These are phyloP conservation scores for Drosophila fungiperda DNA, from an alignment of 2,888 invertebrate genomes.

Conservation along the genomic window DNA sequence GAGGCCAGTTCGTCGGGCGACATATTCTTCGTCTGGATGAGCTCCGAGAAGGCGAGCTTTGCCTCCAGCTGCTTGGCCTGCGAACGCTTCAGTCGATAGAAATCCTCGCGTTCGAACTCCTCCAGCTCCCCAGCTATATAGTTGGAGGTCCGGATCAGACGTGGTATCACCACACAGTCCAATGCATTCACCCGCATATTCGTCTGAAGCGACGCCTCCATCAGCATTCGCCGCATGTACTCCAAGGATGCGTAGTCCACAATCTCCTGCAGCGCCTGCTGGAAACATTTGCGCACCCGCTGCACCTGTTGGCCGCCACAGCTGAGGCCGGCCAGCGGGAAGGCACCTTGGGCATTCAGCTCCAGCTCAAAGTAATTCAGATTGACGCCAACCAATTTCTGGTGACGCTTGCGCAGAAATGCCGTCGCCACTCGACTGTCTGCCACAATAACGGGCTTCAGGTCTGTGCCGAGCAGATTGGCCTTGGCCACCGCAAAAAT, in stretches of 20 bases:
- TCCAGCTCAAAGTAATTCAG: conserved; percentile 67
- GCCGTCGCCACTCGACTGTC: conserved; percentile 47
- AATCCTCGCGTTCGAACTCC: conserved; percentile 82
- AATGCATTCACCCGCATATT: conserved; percentile 82
- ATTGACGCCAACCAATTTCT: conserved; percentile 73
- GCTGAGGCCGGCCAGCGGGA: conserved; percentile 72
- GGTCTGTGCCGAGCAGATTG: conserved; percentile 73
- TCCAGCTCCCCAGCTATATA: conserved; percentile 79
- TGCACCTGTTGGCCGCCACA: conserved; percentile 77
- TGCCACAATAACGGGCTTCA: conserved; percentile 64
- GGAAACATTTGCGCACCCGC: conserved; percentile 62
- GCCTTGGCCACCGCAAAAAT: conserved; percentile 78
- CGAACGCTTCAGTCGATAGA: conserved; percentile 80
- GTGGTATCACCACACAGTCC: conserved; percentile 76
- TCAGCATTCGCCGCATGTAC: conserved; percentile 61
- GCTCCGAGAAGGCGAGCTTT: conserved; percentile 68
- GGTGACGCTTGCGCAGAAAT: conserved; percentile 42
- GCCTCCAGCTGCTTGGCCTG: conserved; percentile 80
- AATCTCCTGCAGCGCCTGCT: conserved; percentile 54
- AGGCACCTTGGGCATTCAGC: conserved; percentile 14
- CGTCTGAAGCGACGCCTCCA: conserved; percentile 60
- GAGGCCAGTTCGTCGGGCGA: conserved; percentile 35
- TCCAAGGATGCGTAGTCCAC: conserved; percentile 67
- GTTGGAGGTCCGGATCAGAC: conserved; percentile 61
- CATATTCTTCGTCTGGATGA: conserved; percentile 64